Conservation (phyloP, 2,888 invertebrate genomes). For the Pegoplata infirma region DNA sequence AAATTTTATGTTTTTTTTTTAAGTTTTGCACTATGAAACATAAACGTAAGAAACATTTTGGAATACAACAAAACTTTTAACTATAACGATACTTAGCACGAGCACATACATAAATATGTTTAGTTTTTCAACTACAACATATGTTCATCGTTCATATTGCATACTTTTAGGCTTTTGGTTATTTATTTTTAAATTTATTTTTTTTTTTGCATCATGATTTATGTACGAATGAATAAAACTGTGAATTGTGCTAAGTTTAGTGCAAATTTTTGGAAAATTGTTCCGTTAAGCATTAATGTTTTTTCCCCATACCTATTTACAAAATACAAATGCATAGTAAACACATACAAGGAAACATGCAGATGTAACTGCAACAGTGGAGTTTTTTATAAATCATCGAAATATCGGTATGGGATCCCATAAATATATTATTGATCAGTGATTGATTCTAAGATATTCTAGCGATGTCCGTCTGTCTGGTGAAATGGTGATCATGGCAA, state of each 20-base stretch:
- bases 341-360: not conserved
- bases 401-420: too few relatives aligned
- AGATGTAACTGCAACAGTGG: not conserved
- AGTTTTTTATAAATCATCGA: too few relatives aligned
- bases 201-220: not conserved
- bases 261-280: conserved; percentile 6
- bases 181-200: not conserved
- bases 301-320: not conserved
- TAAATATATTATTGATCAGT: too few relatives aligned
- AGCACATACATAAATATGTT: too few relatives aligned
- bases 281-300: conserved; percentile 4
- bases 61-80: not conserved
- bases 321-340: not conserved
- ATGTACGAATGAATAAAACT: too few relatives aligned
- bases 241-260: conserved; percentile 12
- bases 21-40: not conserved
- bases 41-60: not conserved
- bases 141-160: conserved; percentile 2
- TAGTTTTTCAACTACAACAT: conserved; percentile 9
- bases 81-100: not conserved
- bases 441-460: too few relatives aligned
- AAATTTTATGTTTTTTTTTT: not conserved
- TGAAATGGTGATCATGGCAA: too few relatives aligned
- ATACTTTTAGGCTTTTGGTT: conserved; percentile 17
- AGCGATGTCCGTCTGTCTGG: too few relatives aligned